Evolutionary conservation across 1,140 invertebrate species (phyloP), one percentile per base, ranked within the genome.

Genomic region (Ylistrum balloti): DNA sequence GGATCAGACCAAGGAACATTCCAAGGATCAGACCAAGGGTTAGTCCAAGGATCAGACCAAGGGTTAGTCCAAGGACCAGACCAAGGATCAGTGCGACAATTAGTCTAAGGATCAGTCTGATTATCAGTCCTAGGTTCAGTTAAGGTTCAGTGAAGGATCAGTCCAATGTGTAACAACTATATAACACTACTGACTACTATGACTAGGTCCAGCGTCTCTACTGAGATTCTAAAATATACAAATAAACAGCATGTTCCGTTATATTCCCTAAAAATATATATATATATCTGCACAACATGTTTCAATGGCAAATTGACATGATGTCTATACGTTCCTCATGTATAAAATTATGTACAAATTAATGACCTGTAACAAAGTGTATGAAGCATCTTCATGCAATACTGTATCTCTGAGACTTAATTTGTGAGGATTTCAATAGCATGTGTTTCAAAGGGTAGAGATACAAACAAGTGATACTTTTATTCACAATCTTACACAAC

Each of bases 161-260:
- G 41, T 45, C 10, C 10, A 1, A 13, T 17, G 17, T 74, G 28
- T 74, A 74, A 38, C 13, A 38, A 7, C 5, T 38, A 38, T 38
- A 38, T 38, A 38, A 38, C 35, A 38, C 35, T 38, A 38, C 13
- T 38, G 35, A 11, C 22, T 28, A 74, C n/a, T n/a, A 74, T 74
- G 56, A 74, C 56, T 74, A 74, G 56, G 56, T 74, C n/a, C 56
- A 28, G 56, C 9, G 5, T 74, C 28, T 28, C 56, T 74, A 74
- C 17, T 15, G 56, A 74, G 56, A 74, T 74, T 74, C 56, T 74
- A 74, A 10, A 48, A n/a, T 74, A n/a, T n/a, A 74, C 56, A 74
- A 74, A 74, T 28, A 5, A 74, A 74, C 56, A 28, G 17, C 20
- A 74, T 74, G 28, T 74, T 28, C 56, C 56, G n/a, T n/a, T n/a